Evolutionary conservation across 2,888 invertebrate species (phyloP), one percentile per base, ranked within the genome.

Genomic region (Phyllotreta cruciferae): DNA sequence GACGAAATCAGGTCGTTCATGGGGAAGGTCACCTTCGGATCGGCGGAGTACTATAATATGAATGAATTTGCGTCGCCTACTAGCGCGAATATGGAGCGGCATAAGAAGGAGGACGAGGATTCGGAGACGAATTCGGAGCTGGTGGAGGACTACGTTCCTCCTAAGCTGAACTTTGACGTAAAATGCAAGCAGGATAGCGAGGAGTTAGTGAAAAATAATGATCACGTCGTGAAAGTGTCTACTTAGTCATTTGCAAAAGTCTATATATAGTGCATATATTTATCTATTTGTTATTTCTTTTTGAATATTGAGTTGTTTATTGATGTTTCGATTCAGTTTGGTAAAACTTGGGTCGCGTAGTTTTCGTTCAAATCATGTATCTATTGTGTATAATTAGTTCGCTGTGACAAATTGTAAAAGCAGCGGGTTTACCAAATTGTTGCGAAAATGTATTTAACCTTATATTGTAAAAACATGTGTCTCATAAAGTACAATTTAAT

Each of bases 1-100:
- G 93, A 94, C 73, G 95, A 96, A 74, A 95, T 96, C 63, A 85
- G 95, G 50, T 90, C 90, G 13, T 95, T 96, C 78, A 93, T 94
- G 90, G 93, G 92, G 0, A 93, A 93, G 78, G 93, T 94, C 38
- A 70, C 85, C 80, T 62, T 82, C 76, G 60, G 83, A 77, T 78
- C 71, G 67, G 80, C 69, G 35, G 72, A 74, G 5, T 74, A 74
- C 67, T 82, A 79, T 66, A 78, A 81, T 57, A 80, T 80, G 11
- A 80, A 82, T 58, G 75, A 83, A 5, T 82, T 82, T 34, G 82
- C 82, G 11, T 77, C 83, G 10, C 82, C 83, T 0, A 74, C 80
- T 1, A 72, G 82, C 54, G 80, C 80, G 77, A 75, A 82, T 71
- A 83, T 81, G n/a, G 83, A 83, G 65, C 83, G 79, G 1, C 80